Percentiles rank a stretch among this genome's conserved stretches.
phyloP scores from a whole-genome alignment of 1,140 invertebrate species.

The Bicyclus anynana region DNA sequence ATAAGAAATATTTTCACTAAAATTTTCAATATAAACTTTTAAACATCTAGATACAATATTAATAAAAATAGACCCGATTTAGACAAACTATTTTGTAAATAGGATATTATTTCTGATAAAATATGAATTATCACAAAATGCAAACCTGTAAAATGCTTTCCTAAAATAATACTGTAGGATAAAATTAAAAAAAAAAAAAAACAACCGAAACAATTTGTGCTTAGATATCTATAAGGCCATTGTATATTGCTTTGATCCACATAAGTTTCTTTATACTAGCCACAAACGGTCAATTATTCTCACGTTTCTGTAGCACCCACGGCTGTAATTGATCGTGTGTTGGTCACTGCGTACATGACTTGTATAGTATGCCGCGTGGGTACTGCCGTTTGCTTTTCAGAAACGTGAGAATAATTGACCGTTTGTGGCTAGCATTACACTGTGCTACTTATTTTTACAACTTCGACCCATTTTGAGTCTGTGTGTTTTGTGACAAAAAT shows the following conservation, averaged over 20 bases:
- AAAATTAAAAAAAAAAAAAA: conserved; percentile 38
- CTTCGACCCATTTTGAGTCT: no score
- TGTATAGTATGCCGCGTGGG: no score
- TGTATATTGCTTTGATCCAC: conserved; percentile 51
- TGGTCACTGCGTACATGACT: no score
- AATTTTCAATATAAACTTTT: background rate
- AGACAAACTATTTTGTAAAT: conserved; percentile 7
- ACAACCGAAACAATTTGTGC: conserved; percentile 36
- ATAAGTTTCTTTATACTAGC: background rate
- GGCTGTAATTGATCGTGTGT: no score
- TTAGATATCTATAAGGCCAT: conserved; percentile 55
- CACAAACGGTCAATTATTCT: no score
- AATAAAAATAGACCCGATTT: conserved; percentile 7
- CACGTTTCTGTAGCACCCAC: no score
- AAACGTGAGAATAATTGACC: no score
- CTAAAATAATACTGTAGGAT: conserved; percentile 56
- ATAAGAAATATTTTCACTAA: background rate
- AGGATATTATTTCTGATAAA: conserved; percentile 9
- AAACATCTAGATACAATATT: background rate
- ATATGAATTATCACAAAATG: conserved; percentile 52
- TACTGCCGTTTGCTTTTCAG: no score
- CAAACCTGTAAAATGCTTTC: conserved; percentile 45
- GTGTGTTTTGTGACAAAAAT: no score
- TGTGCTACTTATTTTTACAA: no score
- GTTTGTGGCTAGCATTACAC: no score